Percentiles rank a stretch among this genome's conserved stretches.
phyloP scores from a whole-genome alignment of 30 jellyfish, hydroid and myxozoan species.

The Mastigias papua region DNA sequence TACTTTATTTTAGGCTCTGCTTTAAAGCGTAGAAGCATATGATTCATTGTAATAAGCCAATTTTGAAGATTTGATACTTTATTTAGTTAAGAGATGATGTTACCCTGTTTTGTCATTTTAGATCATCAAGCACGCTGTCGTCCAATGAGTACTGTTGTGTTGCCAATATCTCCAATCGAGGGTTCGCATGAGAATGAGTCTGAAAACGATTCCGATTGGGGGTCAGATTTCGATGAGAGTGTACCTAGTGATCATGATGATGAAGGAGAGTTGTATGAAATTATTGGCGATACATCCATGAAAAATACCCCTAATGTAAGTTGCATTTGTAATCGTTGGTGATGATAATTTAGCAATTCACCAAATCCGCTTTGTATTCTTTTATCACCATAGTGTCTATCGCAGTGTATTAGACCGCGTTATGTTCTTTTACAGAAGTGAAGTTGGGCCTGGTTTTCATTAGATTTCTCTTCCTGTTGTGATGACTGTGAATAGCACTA shows the following conservation, averaged over 20 bases:
- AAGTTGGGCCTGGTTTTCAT: no score
- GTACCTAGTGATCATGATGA: constrained; percentile 17
- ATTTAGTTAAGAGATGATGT: no score
- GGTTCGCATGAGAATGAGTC: constrained; percentile 63
- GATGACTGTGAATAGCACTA: no score
- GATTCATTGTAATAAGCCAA: no score
- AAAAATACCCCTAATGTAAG: constrained; percentile 49
- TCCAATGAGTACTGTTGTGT: constrained; percentile 84
- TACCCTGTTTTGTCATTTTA: background rate
- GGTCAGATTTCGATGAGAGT: constrained; percentile 81
- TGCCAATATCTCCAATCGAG: constrained; percentile 78
- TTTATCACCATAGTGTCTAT: background rate
- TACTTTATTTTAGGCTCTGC: no score
- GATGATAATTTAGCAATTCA: background rate
- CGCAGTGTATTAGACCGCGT: no score
- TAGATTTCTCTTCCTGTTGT: no score
- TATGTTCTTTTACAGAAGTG: no score
- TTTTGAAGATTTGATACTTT: no score
- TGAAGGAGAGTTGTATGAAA: constrained; percentile 75
- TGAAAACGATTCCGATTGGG: constrained; percentile 63
- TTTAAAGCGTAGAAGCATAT: no score
- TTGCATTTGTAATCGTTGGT: background rate
- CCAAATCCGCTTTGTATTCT: no score
- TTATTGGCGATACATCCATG: constrained; percentile 75
- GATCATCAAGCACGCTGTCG: constrained; percentile 42